phyloP scores from a whole-genome alignment of 2,888 invertebrate species.

The Himalopsyche tibetana region DNA sequence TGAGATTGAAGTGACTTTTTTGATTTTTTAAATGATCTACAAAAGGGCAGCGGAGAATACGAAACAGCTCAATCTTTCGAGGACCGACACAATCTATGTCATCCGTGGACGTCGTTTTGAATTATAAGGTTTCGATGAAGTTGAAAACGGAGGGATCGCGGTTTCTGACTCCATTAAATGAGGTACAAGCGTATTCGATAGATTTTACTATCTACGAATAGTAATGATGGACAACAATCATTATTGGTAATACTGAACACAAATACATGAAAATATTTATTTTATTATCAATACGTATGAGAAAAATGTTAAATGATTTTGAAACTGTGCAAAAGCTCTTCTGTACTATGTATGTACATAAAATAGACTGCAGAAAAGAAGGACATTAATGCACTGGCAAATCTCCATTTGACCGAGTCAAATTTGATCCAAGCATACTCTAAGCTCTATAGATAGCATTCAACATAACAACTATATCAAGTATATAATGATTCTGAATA shows the following conservation, averaged over 20 bases:
- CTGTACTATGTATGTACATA: constrained; percentile 9
- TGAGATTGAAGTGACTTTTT: neutral
- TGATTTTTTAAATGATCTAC: neutral
- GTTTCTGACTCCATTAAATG: constrained; percentile 15
- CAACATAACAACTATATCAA: neutral
- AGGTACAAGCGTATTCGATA: constrained; percentile 24
- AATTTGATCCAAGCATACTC: neutral
- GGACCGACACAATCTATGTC: neutral
- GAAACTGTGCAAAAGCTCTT: constrained; percentile 20
- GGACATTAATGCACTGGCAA: constrained; percentile 9
- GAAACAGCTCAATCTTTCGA: neutral
- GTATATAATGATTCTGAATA: neutral
- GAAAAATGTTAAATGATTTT: neutral
- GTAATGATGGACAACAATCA: constrained; percentile 15
- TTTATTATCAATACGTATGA: neutral
- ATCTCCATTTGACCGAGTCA: neutral
- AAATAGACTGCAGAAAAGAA: constrained; percentile 17
- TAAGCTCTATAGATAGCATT: neutral
- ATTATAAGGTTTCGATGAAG: neutral
- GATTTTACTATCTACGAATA: neutral
- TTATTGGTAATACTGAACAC: constrained; percentile 10
- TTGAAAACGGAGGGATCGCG: neutral
- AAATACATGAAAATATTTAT: constrained; percentile 4
- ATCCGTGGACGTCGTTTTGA: neutral
- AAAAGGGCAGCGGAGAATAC: neutral